phyloP scores from a whole-genome alignment of 2,113 vertebrate species.

The Brevimyrus niger region DNA sequence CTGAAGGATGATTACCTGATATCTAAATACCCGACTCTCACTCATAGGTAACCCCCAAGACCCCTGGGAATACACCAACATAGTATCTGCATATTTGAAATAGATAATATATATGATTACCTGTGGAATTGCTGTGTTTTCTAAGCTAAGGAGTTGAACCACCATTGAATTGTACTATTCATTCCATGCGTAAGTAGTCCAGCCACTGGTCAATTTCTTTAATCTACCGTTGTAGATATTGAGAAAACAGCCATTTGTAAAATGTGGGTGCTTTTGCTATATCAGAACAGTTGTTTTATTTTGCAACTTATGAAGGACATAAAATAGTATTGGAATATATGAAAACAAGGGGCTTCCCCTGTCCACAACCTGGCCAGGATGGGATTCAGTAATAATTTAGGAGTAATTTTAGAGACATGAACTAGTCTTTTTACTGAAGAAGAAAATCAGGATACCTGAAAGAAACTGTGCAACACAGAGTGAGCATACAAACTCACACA shows the following conservation, averaged over 20 bases:
- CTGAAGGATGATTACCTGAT: not conserved
- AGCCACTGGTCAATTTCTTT: not conserved
- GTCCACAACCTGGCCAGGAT: not conserved
- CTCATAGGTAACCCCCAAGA: too few species aligned
- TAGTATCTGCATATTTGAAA: not conserved
- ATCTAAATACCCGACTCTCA: not conserved
- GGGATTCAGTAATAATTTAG: not conserved
- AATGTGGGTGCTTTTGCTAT: not conserved
- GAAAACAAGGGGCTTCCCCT: not conserved
- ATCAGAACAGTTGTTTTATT: conserved; percentile 25
- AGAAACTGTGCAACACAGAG: not conserved
- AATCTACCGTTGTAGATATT: not conserved
- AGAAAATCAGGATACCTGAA: not conserved
- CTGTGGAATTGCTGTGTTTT: not conserved
- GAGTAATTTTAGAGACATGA: not conserved
- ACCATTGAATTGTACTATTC: not conserved
- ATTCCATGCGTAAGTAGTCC: not conserved
- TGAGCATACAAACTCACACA: not conserved
- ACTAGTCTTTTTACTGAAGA: not conserved
- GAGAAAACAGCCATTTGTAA: not conserved
- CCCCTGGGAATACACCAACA: too few species aligned
- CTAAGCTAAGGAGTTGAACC: not conserved
- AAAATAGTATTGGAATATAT: not conserved
- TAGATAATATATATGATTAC: not conserved
- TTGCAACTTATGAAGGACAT: conserved; percentile 13